Evolutionary conservation across 2,113 vertebrate species (phyloP).

Genomic region (Alosa alosa): DNA sequence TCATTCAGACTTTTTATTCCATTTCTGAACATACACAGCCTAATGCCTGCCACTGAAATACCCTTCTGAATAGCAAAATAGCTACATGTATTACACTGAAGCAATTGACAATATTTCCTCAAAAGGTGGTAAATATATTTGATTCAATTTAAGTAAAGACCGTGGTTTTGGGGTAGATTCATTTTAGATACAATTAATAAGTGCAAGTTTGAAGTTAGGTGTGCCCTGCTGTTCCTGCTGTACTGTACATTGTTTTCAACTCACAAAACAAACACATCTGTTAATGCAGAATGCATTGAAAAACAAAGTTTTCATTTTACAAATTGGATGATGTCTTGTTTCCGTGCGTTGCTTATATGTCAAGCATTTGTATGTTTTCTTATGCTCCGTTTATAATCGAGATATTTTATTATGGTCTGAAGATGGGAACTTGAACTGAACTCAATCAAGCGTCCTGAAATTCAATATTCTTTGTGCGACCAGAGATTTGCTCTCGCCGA

Average conservation of each 20-base stretch:
- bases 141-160: too few relatives aligned
- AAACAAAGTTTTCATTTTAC: not conserved
- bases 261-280: not conserved
- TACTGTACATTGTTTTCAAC: not conserved
- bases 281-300: not conserved
- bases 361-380: not conserved
- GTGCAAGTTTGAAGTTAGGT: not conserved
- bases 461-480: conserved; percentile 67
- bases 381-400: not conserved
- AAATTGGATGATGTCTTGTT: not conserved
- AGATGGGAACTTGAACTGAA: conserved; percentile 61
- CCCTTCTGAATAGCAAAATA: not conserved
- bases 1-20: not conserved
- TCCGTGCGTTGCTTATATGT: not conserved
- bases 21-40: not conserved
- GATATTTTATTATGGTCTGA: not conserved
- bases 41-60: not conserved
- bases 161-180: too few relatives aligned
- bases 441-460: conserved; percentile 57
- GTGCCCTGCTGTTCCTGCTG: too few relatives aligned
- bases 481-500: conserved; percentile 57
- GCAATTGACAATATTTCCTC: too few relatives aligned
- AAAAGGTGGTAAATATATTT: too few relatives aligned
- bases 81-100: not conserved
- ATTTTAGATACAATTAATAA: not conserved